phyloP scores from a whole-genome alignment of 2,797 vertebrate species.

The Megalops cyprinoides region DNA sequence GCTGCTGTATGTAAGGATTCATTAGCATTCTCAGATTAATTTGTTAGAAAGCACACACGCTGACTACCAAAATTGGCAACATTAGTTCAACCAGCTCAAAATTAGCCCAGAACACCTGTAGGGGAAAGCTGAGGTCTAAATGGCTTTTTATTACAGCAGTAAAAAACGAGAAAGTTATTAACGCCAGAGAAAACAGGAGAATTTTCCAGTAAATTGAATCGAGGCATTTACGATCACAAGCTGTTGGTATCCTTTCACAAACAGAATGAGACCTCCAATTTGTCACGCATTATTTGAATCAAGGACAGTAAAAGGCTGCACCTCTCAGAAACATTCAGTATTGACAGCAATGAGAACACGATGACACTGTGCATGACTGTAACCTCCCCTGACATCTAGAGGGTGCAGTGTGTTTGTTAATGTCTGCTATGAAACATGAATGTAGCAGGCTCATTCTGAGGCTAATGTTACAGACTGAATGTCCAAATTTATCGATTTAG shows the following conservation, averaged over 20 bases:
- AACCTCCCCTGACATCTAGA: too few relatives aligned
- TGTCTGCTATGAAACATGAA: too few relatives aligned
- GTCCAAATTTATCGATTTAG: too few relatives aligned
- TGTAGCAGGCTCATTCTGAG: too few relatives aligned
- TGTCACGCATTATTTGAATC: neutral
- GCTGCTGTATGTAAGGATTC: neutral
- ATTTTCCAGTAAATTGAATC: neutral
- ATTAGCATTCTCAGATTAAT: neutral
- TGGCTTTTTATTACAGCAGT: neutral
- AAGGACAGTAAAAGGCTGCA: neutral
- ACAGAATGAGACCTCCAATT: neutral
- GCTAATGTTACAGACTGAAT: too few relatives aligned
- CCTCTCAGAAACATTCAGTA: neutral
- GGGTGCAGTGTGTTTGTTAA: too few relatives aligned
- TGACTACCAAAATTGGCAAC: neutral
- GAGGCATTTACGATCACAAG: constrained; percentile 9
- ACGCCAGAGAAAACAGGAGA: neutral
- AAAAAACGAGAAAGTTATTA: constrained; percentile 7
- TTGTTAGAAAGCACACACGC: constrained; percentile 11
- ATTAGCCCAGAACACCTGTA: constrained; percentile 7
- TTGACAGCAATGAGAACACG: too few relatives aligned
- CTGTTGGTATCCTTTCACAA: neutral
- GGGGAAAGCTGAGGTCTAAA: neutral
- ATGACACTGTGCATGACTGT: too few relatives aligned
- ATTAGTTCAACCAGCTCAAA: neutral